Evolutionary conservation across 2,113 vertebrate genomes (phyloP), one percentile per base, ranked within the genome.

Genomic region (Propithecus coquereli): DNA sequence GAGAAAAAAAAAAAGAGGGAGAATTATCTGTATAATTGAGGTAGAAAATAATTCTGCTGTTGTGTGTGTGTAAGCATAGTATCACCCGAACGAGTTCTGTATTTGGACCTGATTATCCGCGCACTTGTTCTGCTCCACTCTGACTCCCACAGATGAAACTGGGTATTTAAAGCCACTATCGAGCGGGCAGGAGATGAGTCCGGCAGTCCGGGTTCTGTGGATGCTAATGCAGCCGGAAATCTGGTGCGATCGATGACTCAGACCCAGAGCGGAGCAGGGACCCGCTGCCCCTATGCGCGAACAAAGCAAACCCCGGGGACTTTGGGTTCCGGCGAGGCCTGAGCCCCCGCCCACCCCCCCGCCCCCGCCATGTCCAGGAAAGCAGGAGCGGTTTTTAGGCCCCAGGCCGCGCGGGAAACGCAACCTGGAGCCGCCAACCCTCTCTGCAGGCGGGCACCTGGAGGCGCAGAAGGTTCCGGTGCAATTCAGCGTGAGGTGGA

Each of bases 281-380:
- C 88, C 4, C n/a, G 47, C 6, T 63, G 66, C 57, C 71, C 70
- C 17, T 50, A 66, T 63, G 54, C 1, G 40, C 20, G 32, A 96
- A 97, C 97, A 97, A 97, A 96, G 93, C 97, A 97, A 97, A 57
- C 79, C 74, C 86, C 13, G 0, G 47, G 71, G 93, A 90, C 92
- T 47, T 54, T 16, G 71, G 86, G 94, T 90, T 97, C 91, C 93
- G 57, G 93, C 83, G 82, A 2, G 76, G 27, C 81, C 20, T 0
- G 59, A 95, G 70, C 65, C 79, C 43, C 57, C 37, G 14, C 66
- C 66, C 66, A 32, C 25, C 34, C 73, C 65, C 22, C 59, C 40
- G 40, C 40, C 5, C 40, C 71, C 47, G 50, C 82, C 90, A 6
- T 25, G 66, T 92, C 52, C 59, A 18, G 68, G 45, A 89, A 91